Conservation (phyloP, 2,113 vertebrate species). For the Pitta sordida region DNA sequence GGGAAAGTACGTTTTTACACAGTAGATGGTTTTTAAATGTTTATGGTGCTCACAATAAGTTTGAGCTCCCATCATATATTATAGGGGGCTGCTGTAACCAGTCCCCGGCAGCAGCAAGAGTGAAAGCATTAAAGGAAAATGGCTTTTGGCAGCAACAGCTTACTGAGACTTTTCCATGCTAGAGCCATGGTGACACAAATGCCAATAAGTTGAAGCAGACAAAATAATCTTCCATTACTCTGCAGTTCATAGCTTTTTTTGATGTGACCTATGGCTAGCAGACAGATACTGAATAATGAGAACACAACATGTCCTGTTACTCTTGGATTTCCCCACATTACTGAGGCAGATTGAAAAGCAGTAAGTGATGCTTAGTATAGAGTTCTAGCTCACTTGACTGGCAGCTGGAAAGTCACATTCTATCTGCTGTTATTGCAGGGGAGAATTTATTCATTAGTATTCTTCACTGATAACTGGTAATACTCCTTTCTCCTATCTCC, state of each 20-base stretch:
- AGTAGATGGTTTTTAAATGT: background rate
- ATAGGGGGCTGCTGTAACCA: background rate
- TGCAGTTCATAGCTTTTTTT: background rate
- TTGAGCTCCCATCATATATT: background rate
- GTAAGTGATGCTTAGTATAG: background rate
- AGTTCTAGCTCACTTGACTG: background rate
- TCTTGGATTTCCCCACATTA: background rate
- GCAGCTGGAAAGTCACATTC: background rate
- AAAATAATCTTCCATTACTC: background rate
- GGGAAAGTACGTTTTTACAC: background rate
- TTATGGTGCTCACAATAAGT: background rate
- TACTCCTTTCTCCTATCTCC: background rate
- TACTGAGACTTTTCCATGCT: background rate
- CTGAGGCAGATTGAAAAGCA: background rate
- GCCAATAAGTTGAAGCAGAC: background rate
- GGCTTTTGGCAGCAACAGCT: background rate
- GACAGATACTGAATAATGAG: background rate
- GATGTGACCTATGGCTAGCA: background rate
- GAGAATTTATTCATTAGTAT: background rate
- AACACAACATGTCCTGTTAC: background rate
- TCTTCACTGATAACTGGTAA: background rate
- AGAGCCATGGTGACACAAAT: background rate
- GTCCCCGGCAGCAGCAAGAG: background rate
- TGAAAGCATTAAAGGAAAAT: background rate
- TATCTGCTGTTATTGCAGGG: background rate